Evolutionary conservation across 2,113 vertebrate species (phyloP), one percentile per base, ranked within the genome.

Genomic region (Panthera leo): DNA sequence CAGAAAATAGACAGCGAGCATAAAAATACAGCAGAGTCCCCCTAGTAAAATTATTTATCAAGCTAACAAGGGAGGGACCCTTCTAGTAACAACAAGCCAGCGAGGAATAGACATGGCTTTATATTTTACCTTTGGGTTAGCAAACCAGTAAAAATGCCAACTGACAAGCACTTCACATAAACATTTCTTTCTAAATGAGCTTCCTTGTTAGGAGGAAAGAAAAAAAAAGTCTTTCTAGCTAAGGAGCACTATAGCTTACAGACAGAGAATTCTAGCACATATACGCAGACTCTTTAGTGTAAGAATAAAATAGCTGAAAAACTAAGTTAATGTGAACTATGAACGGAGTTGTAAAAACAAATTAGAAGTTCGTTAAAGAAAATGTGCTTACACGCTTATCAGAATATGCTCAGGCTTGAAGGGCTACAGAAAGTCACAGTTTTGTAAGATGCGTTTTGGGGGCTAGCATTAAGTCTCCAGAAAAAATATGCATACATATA

Each of bases 41-140:
- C 97, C 99, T 99, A 99, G 99, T 99, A 99, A 99, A 99, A 99
- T 99, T 99, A 99, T 99, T 99, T 99, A 99, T 99, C 99, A 99
- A 99, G 99, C 99, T 99, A 99, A 99, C 99, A 99, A 99, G 99
- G 99, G 99, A 99, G 98, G 99, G 99, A 99, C 99, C 99, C 99
- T 99, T 99, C 99, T 99, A 98, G 99, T 99, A 99, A 99, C 98
- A 99, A 99, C 99, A 99, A 98, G 98, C 99, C 99, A 98, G 97
- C 94, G 97, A 99, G 99, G 98, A 99, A 99, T 99, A 99, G 99
- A 99, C 99, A 98, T 98, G 99, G 99, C 99, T 99, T 99, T 99
- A 99, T 99, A 99, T 99, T 99, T 99, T 99, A 99, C 99, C 99
- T 99, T 99, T 99, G 99, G 99, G 99, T 99, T 99, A 99, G 99